Evolutionary conservation across 2,113 vertebrate species (phyloP).

Genomic region (Loxodonta africana): DNA sequence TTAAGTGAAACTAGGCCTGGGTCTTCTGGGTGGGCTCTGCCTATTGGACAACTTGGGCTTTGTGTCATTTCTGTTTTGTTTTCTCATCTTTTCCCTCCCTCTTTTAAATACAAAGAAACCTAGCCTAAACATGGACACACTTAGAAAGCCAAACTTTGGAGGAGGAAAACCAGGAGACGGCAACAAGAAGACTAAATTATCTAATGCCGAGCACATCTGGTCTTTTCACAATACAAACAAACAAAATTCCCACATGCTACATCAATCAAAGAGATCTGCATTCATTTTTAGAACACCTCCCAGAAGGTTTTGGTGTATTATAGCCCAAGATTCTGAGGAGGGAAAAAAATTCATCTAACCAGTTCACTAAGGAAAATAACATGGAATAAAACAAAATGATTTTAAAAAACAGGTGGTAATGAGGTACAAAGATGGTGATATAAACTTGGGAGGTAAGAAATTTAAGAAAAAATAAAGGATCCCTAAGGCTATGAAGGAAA

Average conservation of each 20-base stretch:
- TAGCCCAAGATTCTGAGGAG: not conserved
- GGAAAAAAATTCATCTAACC: not conserved
- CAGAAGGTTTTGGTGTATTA: not conserved
- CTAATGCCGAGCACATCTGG: not conserved
- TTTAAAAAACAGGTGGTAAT: slow-evolving; percentile 35
- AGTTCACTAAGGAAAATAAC: slow-evolving; percentile 54
- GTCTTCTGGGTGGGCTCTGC: not conserved
- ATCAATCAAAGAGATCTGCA: slow-evolving; percentile 28
- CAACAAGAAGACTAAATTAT: not conserved
- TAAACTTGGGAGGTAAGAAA: slow-evolving; percentile 52
- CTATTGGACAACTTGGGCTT: not conserved
- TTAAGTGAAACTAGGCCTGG: not conserved
- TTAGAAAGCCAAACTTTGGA: not conserved
- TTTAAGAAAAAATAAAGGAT: slow-evolving; percentile 46
- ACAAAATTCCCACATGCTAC: slow-evolving; percentile 20
- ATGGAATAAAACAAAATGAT: not conserved
- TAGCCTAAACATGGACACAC: not conserved
- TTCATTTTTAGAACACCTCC: slow-evolving; percentile 46
- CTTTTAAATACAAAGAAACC: not conserved
- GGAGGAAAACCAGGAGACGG: not conserved
- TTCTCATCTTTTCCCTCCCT: not conserved
- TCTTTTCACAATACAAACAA: slow-evolving; percentile 51
- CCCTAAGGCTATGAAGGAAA: not conserved
- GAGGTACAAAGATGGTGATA: not conserved
- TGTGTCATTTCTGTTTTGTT: not conserved